Evolutionary conservation across 2,113 vertebrate species (phyloP), one percentile per base, ranked within the genome.

Genomic region (Cyanoliseus patagonus): DNA sequence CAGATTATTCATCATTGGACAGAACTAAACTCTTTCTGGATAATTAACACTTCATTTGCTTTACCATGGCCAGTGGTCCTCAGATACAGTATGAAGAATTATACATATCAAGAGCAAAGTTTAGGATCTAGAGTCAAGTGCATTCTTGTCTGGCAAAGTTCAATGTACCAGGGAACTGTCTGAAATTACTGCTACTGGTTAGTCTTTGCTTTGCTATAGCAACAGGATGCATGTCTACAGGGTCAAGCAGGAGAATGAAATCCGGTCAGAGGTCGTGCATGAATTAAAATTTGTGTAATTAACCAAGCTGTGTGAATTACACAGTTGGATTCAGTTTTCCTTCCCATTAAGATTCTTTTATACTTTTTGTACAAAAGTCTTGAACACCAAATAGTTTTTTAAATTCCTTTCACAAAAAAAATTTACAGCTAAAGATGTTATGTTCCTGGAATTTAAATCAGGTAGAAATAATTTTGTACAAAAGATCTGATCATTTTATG

Each of bases 31-130:
- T 77, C 87, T 91, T 91, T 73, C 81, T 91, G 67, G 63, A 69
- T 89, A 92, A 95, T 92, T 90, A 95, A 95, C 41, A 83, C 70
- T 85, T 94, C 51, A 53, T 77, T 92, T 94, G 75, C 85, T 96
- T 91, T 95, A 41, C 87, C 74, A 37, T 94, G 66, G 62, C 69
- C 89, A 41, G 52, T 53, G 49, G 28, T 85, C 66, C 59, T 62
- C 63, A 87, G 4, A n/a, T 37, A 61, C 6, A 25, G 13, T 23
- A 33, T 52, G 70, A 92, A 83, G 77, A 94, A 89, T 79, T 79
- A 41, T 13, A 64, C 28, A n/a, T 73, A 94, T 68, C 59, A 91
- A 79, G 47, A 87, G 31, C 14, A 22, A 87, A 63, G 23, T 83
- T 76, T 51, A 66, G 59, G 76, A 90, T 37, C 44, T 57, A 79